Conservation (phyloP, 1,140 invertebrate genomes). For the Diabrotica virgifera region DNA sequence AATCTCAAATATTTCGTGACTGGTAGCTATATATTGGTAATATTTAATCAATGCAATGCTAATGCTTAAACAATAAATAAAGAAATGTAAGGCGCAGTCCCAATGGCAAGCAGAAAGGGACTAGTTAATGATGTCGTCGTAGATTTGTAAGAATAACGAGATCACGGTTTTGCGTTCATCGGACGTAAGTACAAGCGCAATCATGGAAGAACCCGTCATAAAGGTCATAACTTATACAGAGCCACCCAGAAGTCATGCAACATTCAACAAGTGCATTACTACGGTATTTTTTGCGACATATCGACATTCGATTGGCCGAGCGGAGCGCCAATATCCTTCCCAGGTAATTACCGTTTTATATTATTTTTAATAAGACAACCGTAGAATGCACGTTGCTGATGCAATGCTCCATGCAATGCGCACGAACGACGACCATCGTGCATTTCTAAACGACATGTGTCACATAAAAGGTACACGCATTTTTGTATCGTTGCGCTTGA, state of each 20-base stretch:
- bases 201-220: conserved; percentile 24
- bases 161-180: not conserved
- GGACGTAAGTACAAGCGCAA: conserved; percentile 6
- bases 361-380: conserved; percentile 25
- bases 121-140: conserved; percentile 7
- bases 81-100: no score
- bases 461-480: conserved; percentile 21
- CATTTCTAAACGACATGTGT: conserved; percentile 23
- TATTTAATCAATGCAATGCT: no score
- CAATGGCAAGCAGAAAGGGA: no score
- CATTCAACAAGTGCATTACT: conserved; percentile 29
- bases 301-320: conserved; percentile 14
- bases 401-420: conserved; percentile 9
- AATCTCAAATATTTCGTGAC: no score
- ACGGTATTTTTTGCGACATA: conserved; percentile 10
- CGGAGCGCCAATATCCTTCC: conserved; percentile 21
- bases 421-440: conserved; percentile 7
- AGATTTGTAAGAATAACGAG: conserved; percentile 12
- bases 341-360: conserved; percentile 18
- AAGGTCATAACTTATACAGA: conserved; percentile 29
- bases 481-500: conserved; percentile 4
- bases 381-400: conserved; percentile 22
- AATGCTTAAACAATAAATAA: no score
- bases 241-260: conserved; percentile 32
- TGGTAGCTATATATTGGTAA: no score